Evolutionary conservation across 1,140 invertebrate species (phyloP).

Genomic region (Drosophila guanche): DNA sequence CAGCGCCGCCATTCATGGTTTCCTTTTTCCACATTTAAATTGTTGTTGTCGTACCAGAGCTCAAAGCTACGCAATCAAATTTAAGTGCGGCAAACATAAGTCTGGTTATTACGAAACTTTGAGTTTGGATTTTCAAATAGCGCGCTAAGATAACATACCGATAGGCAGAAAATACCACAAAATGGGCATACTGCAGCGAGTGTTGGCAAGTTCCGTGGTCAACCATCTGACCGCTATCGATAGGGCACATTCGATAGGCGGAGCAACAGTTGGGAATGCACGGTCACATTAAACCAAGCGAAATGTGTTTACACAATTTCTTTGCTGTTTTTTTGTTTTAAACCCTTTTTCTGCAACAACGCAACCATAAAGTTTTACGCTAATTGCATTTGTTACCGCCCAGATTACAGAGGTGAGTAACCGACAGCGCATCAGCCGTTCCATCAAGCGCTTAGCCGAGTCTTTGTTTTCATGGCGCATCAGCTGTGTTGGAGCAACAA

Average conservation of each 20-base stretch:
- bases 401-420: conserved; percentile 33
- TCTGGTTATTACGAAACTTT: too few relatives aligned
- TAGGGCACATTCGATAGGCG: neutral
- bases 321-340: conserved; percentile 1
- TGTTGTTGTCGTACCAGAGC: too few relatives aligned
- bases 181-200: too few relatives aligned
- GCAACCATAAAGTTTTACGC: conserved; percentile 1
- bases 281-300: conserved; percentile 9
- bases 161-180: too few relatives aligned
- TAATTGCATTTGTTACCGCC: neutral
- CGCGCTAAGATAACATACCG: too few relatives aligned
- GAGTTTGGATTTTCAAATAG: too few relatives aligned
- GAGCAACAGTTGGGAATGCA: conserved; percentile 16
- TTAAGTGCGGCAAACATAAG: too few relatives aligned
- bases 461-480: conserved; percentile 20
- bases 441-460: conserved; percentile 4
- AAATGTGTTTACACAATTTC: conserved; percentile 19
- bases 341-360: conserved; percentile 7
- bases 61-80: too few relatives aligned
- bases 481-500: conserved; percentile 19
- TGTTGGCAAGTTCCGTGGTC: too few relatives aligned
- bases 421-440: conserved; percentile 7
- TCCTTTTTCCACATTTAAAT: too few relatives aligned
- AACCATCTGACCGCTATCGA: conserved; percentile 30
- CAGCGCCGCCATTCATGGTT: too few relatives aligned